phyloP scores from a whole-genome alignment of 2,113 vertebrate species.

The Cathartes aura region DNA sequence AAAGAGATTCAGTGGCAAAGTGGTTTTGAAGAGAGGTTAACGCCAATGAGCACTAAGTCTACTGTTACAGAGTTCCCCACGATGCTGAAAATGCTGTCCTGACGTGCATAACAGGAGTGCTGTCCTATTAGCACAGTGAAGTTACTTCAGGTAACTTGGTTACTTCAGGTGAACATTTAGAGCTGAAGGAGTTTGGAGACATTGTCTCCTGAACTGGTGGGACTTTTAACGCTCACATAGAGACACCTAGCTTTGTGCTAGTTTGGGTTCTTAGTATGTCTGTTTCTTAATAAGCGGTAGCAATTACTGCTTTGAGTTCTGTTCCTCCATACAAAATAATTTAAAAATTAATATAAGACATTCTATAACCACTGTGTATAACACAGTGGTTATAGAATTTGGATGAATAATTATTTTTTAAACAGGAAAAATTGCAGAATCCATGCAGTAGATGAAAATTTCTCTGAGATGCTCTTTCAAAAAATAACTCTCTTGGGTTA shows the following conservation, averaged over 20 bases:
- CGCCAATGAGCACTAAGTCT: not conserved
- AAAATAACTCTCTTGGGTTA: not conserved
- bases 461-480: not conserved
- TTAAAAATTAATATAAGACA: not conserved
- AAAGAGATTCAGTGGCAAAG: not conserved
- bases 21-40: not conserved
- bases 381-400: not conserved
- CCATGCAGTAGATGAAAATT: not conserved
- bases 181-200: not conserved
- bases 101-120: rapidly evolving
- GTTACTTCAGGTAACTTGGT: not conserved
- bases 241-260: not conserved
- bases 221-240: not conserved
- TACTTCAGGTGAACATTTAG: not conserved
- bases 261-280: not conserved
- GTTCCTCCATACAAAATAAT: not conserved
- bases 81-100: not conserved
- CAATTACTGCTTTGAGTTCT: not conserved
- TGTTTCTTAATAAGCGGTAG: not conserved
- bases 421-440: not conserved
- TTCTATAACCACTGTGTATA: not conserved
- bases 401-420: not conserved
- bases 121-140: not conserved
- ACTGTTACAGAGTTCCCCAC: not conserved
- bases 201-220: not conserved